Conservation (phyloP, 2,888 invertebrate species). For the Pristionchus fissidentatus region DNA sequence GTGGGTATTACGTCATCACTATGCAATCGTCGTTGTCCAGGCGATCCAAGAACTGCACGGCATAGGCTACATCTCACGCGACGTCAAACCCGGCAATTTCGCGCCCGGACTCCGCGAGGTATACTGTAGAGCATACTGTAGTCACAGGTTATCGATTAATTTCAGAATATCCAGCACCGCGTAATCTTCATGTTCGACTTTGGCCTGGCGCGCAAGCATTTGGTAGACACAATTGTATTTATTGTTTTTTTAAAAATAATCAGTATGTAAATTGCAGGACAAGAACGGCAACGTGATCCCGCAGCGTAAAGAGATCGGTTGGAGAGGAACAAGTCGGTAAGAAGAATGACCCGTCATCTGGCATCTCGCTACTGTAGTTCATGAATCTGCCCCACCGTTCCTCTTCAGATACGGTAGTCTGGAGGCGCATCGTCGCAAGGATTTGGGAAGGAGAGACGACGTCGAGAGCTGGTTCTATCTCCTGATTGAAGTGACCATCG, state of each 20-base stretch:
- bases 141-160: not conserved
- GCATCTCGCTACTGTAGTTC: too few relatives aligned
- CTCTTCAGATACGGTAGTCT: constrained; percentile 49
- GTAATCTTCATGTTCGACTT: constrained; percentile 58
- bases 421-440: constrained; percentile 53
- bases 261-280: not conserved
- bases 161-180: constrained; percentile 3
- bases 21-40: constrained; percentile 47
- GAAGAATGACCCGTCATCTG: not conserved
- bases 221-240: not conserved
- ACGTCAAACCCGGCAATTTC: constrained; percentile 71
- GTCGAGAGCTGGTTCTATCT: constrained; percentile 69
- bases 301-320: constrained; percentile 65
- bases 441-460: constrained; percentile 65
- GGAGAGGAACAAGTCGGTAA: constrained; percentile 69
- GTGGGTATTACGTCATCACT: not conserved
- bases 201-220: constrained; percentile 62
- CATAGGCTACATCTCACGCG: constrained; percentile 64
- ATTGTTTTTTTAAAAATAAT: not conserved
- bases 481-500: constrained; percentile 62
- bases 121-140: constrained; percentile 43
- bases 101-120: constrained; percentile 65
- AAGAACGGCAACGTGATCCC: constrained; percentile 58
- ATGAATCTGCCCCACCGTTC: not conserved
- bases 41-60: constrained; percentile 67